Base-by-base conservation (phyloP, 1,140 invertebrate species). In the Dysdera silvatica region DNA sequence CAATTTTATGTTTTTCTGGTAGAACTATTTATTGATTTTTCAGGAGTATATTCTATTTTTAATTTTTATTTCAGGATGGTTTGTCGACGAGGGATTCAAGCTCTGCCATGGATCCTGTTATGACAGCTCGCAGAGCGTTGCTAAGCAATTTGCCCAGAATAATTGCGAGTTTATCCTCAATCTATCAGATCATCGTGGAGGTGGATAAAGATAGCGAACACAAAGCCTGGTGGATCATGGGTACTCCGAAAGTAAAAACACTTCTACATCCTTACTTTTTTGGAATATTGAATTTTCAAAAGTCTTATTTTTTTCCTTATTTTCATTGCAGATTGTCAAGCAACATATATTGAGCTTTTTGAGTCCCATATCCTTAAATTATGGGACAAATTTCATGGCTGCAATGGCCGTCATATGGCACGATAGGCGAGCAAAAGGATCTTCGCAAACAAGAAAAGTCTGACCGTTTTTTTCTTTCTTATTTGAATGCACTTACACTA, bases 331-430 rank as follows among this genome's bases (percentile, higher is more conserved):
- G 75, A 78, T 84, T 62, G 83, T 88, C 0, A 84, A 86, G 57
- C 84, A 88, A 68, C 86, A 90, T 66, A 80, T 95, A 28, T 74
- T 95, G 53, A 88, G 91, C 72, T 85, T 94, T 58, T 74, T 95
- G 0, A 91, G 88, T 71, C 91, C 92, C 2, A 86, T 95, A 47
- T 89, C 89, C 16, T 81, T 89, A 40, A 86, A 90, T 72, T 89
- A 95, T 75, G 85, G 88, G 31, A 80, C 83, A 14, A 87, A 87
- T 72, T 89, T 95, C 64, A 76, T 95, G 51, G 85, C 86, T 20
- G 87, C 91, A 14, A 81, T 95, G 63, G 87, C 88, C n/a, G 84
- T 91, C 40, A 89, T 89, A 33, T 94, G 91, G 91, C 85, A 89
- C 72, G 89, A 92, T 70, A 79, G 85, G 51, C 79, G 83, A 65